phyloP scores from a whole-genome alignment of 2,888 invertebrate species.

The Chymomyza procnemis region DNA sequence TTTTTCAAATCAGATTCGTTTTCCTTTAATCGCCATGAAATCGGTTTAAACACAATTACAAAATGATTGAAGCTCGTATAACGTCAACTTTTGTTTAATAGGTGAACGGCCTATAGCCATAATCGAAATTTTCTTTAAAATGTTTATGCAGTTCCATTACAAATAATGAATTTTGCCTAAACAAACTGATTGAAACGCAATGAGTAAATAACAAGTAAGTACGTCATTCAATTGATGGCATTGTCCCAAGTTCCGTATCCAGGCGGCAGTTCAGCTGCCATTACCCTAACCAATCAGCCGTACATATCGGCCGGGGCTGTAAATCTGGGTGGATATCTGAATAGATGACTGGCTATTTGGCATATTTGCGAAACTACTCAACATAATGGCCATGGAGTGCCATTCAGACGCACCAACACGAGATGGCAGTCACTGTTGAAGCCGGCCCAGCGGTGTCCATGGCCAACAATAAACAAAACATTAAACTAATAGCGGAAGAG shows the following conservation, averaged over 20 bases:
- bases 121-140: neutral
- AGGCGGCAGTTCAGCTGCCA: conserved; percentile 20
- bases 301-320: conserved; percentile 16
- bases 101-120: neutral
- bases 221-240: conserved; percentile 44
- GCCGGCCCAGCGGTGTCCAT: conserved; percentile 45
- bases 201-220: conserved; percentile 33
- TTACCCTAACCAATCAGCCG: conserved; percentile 54
- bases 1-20: no score
- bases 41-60: no score
- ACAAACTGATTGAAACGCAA: conserved; percentile 64
- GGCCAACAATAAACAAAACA: conserved; percentile 69
- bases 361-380: conserved; percentile 69
- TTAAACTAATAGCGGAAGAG: conserved; percentile 68
- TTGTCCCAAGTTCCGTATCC: conserved; percentile 25
- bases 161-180: conserved; percentile 57
- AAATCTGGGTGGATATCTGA: neutral
- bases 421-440: conserved; percentile 11
- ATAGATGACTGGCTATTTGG: conserved; percentile 10
- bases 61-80: neutral
- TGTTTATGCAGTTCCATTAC: conserved; percentile 34
- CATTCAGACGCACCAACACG: conserved; percentile 65
- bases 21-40: no score
- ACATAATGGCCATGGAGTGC: conserved; percentile 68
- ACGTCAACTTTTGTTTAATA: neutral